Base-by-base conservation (phyloP, 1,140 invertebrate species). In the Brachionus rotundiformis region DNA sequence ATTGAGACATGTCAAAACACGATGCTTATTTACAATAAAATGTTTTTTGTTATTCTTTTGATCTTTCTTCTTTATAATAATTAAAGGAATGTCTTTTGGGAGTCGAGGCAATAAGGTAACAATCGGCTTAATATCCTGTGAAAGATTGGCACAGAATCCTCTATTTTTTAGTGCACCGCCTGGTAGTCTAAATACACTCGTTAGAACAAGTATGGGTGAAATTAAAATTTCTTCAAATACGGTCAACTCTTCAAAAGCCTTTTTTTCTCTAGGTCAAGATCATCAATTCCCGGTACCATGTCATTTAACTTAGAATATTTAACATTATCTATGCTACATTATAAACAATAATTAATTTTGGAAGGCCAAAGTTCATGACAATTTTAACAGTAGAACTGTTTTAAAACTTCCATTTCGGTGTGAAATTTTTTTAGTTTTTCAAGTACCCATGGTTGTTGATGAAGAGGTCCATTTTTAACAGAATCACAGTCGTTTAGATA, bases 191-290 rank as follows among this genome's bases (percentile, higher is more conserved):
- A 63, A 63, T 63, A 63, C n/a, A 63, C 61, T 63, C 61, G 31
- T 63, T 23, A 31, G 61, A 63, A 63, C 61, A 63, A 63, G 61
- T 63, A 63, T 63, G 29, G 61, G 61, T 63, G 61, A 63, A 31
- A 63, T 63, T 29, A 63, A 63, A 31, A 63, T 63, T 29, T 63
- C 61, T 31, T 63, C 61, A 23, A 63, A 25, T 63, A 63, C 61
- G 27, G n/a, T 61, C 54, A 61, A 61, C n/a, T 61, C 54, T 61
- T 61, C 54, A 61, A 61, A 61, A 61, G 25, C 27, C 11, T 63
- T 29, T 63, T 29, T 5, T 25, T 44, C 6, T 44, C 41, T 8
- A 44, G 41, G 13, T 44, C 41, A 44, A 44, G 41, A 44, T 27
- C 27, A 13, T 29, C 23, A n/a, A 29, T n/a, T 25, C 7, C 61